Conservation (phyloP, 2,888 invertebrate species). For the Drosophila robusta region DNA sequence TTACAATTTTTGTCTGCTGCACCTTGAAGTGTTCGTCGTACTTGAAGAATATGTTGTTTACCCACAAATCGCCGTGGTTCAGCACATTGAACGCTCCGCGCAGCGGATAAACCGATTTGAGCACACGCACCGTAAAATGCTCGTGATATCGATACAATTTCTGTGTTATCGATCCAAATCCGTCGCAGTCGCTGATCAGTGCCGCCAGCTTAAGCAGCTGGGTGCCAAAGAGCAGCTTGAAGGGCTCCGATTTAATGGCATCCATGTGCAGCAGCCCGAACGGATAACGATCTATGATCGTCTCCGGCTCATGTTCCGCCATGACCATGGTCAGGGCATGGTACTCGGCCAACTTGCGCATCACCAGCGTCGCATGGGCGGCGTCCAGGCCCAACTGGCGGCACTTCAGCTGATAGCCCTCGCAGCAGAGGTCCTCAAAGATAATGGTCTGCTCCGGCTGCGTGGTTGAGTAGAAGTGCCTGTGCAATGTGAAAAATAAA, state of each 20-base stretch:
- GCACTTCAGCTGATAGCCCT: constrained; percentile 86
- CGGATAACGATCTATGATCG: constrained; percentile 72
- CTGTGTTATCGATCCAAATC: constrained; percentile 64
- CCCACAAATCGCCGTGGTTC: constrained; percentile 87
- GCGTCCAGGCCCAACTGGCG: constrained; percentile 86
- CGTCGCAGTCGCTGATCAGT: constrained; percentile 66
- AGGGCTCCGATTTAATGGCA: constrained; percentile 78
- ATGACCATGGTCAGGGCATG: constrained; percentile 87
- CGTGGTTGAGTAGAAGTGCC: constrained; percentile 79
- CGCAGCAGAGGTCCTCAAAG: constrained; percentile 84
- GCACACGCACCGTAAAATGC: constrained; percentile 78
- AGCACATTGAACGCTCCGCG: constrained; percentile 83
- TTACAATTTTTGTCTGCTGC: constrained; percentile 84
- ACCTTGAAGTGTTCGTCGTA: constrained; percentile 74
- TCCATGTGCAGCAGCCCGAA: constrained; percentile 80
- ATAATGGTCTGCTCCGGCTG: constrained; percentile 82
- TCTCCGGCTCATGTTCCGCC: constrained; percentile 81
- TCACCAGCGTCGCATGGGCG: constrained; percentile 85
- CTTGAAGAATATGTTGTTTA: constrained; percentile 86
- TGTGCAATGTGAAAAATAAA: constrained; percentile 30
- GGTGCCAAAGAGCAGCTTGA: constrained; percentile 80
- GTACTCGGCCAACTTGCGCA: constrained; percentile 86
- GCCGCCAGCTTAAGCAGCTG: constrained; percentile 80
- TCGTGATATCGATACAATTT: constrained; percentile 80
- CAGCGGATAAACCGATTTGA: constrained; percentile 76